Evolutionary conservation across 2,113 vertebrate species (phyloP), one percentile per base, ranked within the genome.

Genomic region (Globicephala melas): DNA sequence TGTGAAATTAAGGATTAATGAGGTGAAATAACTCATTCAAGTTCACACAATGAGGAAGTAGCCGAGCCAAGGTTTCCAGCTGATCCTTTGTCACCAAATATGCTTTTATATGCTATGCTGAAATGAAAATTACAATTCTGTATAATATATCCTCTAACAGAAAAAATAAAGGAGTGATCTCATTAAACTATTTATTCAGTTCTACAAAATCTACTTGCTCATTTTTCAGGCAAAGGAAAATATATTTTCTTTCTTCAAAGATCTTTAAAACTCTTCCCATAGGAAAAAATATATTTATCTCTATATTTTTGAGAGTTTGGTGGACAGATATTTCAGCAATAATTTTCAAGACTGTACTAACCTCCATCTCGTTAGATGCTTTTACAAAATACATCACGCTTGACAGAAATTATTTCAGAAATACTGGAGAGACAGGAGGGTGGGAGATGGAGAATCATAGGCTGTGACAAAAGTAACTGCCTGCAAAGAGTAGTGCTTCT

Each of bases 11-110:
- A 63, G 41, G 26, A 93, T 81, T 93, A 94, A 77, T 23, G 62
- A 95, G 10, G 15, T 68, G 36, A 95, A 97, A 93, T 93, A 91
- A 68, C 1, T 91, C 38, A 79, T 68, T 82, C 33, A 91, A 85
- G 50, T 94, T 91, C 77, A 89, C 58, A 50, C 6, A 71, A 0
- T 83, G 80, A 93, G 21, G 25, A 94, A 82, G 26, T 31, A 85
- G 84, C 44, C 47, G 26, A 95, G 17, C 23, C 20, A 90, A 79
- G 18, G 44, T 89, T 86, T 84, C 80, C 44, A 94, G 23, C 4
- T 65, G 81, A 91, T 8, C 4, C 20, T 47, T 82, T 82, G 81
- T 80, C 50, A 88, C 13, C 50, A 94, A 91, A 93, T 85, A 87
- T 74, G 15, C 9, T 87, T 3, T 38, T 53, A 5, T 4, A 58